Evolutionary conservation across 1,140 invertebrate species (phyloP).

Genomic region (Pogonus chalceus): DNA sequence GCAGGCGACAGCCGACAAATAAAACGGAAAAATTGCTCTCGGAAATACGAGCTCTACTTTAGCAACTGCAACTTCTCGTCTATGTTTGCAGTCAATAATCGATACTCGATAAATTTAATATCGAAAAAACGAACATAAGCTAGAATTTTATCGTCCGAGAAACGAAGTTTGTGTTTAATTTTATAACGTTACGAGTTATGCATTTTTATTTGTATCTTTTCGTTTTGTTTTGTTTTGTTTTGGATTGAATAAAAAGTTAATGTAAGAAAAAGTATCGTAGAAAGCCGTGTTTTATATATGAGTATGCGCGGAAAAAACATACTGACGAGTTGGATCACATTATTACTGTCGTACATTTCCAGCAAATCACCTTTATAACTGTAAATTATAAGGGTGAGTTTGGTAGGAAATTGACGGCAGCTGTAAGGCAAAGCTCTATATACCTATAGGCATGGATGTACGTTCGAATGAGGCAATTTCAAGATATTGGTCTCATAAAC

Average conservation of each 20-base stretch:
- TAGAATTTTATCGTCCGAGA: neutral
- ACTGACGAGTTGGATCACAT: neutral
- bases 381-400: neutral
- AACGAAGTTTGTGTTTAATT: neutral
- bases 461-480: neutral
- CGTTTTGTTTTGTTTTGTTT: too few relatives aligned
- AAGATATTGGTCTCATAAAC: neutral
- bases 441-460: neutral
- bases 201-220: neutral
- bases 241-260: too few relatives aligned
- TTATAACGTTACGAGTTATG: neutral
- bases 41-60: neutral
- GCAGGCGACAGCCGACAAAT: conserved; percentile 17
- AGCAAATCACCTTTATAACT: neutral
- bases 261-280: too few relatives aligned
- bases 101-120: neutral
- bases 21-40: conserved; percentile 18
- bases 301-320: too few relatives aligned
- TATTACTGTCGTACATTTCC: neutral
- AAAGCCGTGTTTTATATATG: too few relatives aligned
- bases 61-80: neutral
- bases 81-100: neutral
- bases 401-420: neutral
- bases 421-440: neutral
- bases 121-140: neutral